Evolutionary conservation across 2,113 vertebrate species (phyloP), one percentile per base, ranked within the genome.

Genomic region (Colius striatus): DNA sequence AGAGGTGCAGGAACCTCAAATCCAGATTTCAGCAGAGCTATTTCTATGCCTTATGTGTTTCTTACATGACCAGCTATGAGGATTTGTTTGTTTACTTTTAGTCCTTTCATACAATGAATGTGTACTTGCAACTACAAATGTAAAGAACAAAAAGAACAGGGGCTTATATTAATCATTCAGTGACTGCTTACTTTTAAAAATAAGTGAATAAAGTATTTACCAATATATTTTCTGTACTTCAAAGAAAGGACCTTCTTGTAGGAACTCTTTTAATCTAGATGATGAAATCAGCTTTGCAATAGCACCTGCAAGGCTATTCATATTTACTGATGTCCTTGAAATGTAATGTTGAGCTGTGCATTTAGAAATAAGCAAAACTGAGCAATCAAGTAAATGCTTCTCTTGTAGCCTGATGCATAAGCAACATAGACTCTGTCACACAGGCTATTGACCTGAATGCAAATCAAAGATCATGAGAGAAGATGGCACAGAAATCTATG

Each of bases 261-360:
- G 71, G 32, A 86, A 21, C 34, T 48, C 63, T 73, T 81, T 93
- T 62, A 76, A n/a, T 81, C 66, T 60, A 63, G 75, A 48, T 70
- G 74, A 89, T 95, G 83, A 67, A 87, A 86, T 86, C 43, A 55
- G 50, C 86, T 79, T 87, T 4, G 10, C 85, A 73, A 77, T 23
- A 88, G 58, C 63, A 71, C 75, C 71, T 86, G 62, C 51, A 51
- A 91, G 62, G 62, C 89, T 57, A 70, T 86, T 96, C 75, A 63
- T 85, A 94, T 77, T 82, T 92, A 82, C 66, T 66, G 54, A 67
- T 88, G 95, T 57, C 68, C 92, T 89, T 93, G 84, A 96, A 89
- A 79, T 53, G 66, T 13, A 57, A 84, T 18, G 34, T 68, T 60
- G 71, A 76, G 63, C 63, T 32, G 76, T 43, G 80, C 63, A 65